Percentiles rank a stretch among this genome's conserved stretches.
Conservation (phyloP, 2,797 vertebrate genomes). For the Halcyon chelicuti region DNA sequence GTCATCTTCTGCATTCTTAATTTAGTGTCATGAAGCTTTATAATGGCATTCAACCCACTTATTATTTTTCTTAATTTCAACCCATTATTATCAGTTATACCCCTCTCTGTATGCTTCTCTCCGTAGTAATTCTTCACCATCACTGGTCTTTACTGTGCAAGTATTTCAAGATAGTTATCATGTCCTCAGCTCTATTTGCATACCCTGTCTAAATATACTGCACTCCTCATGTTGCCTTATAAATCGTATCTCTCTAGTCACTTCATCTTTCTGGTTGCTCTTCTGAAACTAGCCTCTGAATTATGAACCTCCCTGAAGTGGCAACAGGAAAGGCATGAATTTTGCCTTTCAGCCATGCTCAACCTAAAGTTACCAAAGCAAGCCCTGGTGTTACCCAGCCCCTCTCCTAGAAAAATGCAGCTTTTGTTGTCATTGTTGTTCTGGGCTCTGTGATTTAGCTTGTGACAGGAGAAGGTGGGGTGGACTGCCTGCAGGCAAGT, state of each 20-base stretch:
- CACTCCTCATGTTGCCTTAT: background rate
- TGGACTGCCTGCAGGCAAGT: background rate
- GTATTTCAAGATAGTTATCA: background rate
- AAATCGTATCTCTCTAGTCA: background rate
- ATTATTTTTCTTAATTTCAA: conserved; percentile 55
- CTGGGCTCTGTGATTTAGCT: background rate
- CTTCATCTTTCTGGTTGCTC: background rate
- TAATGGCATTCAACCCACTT: background rate
- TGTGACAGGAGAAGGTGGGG: background rate
- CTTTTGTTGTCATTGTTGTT: accelerated
- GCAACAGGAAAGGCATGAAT: background rate
- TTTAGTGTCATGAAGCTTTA: background rate
- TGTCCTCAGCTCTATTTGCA: conserved; percentile 8
- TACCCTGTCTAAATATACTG: conserved; percentile 1
- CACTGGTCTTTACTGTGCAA: background rate
- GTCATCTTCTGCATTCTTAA: background rate
- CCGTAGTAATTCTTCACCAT: background rate
- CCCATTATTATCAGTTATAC: conserved; percentile 28
- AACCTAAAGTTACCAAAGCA: background rate
- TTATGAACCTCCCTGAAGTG: too few species aligned
- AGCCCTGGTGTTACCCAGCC: background rate
- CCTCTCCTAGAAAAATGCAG: background rate
- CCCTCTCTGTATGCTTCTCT: background rate
- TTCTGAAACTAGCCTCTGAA: background rate
- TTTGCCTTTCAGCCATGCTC: background rate